Base-by-base conservation (phyloP, 2,113 vertebrate genomes). In the Cyprinodon brontotheroides region DNA sequence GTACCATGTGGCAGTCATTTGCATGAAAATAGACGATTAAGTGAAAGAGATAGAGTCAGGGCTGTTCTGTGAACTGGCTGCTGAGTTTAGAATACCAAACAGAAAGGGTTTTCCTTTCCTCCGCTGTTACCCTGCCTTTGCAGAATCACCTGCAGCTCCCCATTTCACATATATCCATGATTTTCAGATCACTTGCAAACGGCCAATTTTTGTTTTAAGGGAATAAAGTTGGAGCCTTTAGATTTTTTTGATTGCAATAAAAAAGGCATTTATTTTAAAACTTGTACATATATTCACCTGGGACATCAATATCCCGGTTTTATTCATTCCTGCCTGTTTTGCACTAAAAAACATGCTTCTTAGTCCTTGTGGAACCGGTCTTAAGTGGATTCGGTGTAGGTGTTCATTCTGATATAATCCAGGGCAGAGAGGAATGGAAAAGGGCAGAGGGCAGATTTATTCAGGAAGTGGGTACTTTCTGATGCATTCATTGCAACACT, bases 391-490 rank as follows among this genome's bases (percentile, higher is more conserved):
- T 83, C 41, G 78, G 66, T 75, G 67, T 85, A 61, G 57, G 29
- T 67, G 82, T 62, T 71, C 75, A 9, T 90, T 84, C 89, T 96
- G 96, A 98, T 94, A 96, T 91, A 95, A 94, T 91, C 94, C 96
- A 96, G 96, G 93, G 86, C 94, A 91, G 89, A 74, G 89, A 83
- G 85, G 94, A 95, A 95, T 94, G 94, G 96, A 97, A 94, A 92
- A 92, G 93, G 94, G 94, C 69, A 90, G 77, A 91, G 93, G 78
- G 94, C 95, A 94, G 81, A 96, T 96, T 97, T 95, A 96, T 94
- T 96, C 96, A 97, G 96, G 97, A 98, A 98, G 95, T 90, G 83
- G 94, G 93, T 90, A 96, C 96, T 98, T 97, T 97, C 95, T 94
- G 92, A 90, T 91, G 94, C 94, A 92, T 96, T 96, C 93, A 94